Base-by-base conservation (phyloP, 2,797 vertebrate species). In the Cichlasoma orientale region DNA sequence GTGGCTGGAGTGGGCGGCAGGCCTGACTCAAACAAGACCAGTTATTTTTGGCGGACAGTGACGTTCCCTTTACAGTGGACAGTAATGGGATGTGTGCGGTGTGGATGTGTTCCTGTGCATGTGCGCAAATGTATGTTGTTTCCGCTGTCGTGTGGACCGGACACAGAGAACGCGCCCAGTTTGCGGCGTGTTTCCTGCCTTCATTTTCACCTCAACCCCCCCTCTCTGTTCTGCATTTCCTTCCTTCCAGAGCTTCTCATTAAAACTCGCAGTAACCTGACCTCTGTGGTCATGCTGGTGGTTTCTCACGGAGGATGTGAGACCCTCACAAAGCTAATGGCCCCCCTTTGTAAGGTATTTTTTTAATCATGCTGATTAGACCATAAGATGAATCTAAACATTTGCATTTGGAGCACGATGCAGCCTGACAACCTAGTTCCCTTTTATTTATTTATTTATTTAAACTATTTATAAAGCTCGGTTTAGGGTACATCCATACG, bases 171-270 rank as follows among this genome's bases (percentile, higher is more conserved):
- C 80, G 88, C 74, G 53, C 56, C 79, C 38, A 52, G 89, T 86
- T 89, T 90, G 83, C 54, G 38, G 85, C 84, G 77, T 55, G 89
- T 89, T 96, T 96, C 94, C 95, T 95, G 92, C 86, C 92, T 88
- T 88, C 78, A 80, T 89, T 88, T 88, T 81, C 77, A 83, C 77
- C 61, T 86, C 80, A 63, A 85, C 90, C 85, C 91, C 85, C 87
- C 78, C 85, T 74, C 79, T 83, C 86, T 82, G 77, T 85, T 86
- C 77, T 74, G 80, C 77, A 71, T 84, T 95, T 95, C 95, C 95
- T 95, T 95, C 92, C 94, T 79, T 66, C 78, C 66, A 80, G 75
- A 61, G 18, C 74, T 88, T 63, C 75, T 82, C 71, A 55, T 82
- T 93, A 88, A 94, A 94, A 93, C 86, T 91, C 93, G 91, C 88